Conservation (phyloP, 2,797 vertebrate species). For the Gastrophryne carolinensis region DNA sequence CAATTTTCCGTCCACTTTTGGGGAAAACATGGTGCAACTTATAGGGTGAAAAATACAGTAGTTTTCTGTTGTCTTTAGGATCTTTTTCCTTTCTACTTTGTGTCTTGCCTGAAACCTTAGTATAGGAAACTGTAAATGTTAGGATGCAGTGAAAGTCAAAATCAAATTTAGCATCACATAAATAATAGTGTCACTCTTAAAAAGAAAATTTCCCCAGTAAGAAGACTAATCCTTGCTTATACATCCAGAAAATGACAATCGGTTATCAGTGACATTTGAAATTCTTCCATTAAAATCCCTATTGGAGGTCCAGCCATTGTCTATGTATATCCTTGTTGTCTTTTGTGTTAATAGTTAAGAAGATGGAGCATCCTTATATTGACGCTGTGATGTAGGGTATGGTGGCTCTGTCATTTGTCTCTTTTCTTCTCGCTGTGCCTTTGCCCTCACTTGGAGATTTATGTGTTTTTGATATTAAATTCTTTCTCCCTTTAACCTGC, state of each 20-base stretch:
- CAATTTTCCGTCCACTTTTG: too few relatives aligned
- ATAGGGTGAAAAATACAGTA: too few relatives aligned
- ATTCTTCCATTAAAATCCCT: conserved; percentile 56
- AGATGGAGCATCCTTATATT: conserved; percentile 75
- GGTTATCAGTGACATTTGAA: conserved; percentile 63
- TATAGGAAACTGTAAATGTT: too few relatives aligned
- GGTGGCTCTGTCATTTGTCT: conserved; percentile 82
- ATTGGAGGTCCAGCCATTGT: conserved; percentile 55
- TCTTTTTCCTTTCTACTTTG: too few relatives aligned
- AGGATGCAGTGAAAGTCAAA: too few relatives aligned
- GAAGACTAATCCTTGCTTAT: background rate
- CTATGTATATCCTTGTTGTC: conserved; percentile 72
- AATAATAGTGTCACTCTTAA: too few relatives aligned
- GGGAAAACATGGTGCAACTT: too few relatives aligned
- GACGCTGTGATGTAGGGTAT: conserved; percentile 80
- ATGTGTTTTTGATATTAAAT: conserved; percentile 99
- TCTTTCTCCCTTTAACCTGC: conserved; percentile 90
- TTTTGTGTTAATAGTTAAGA: conserved; percentile 89
- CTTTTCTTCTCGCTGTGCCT: conserved; percentile 83
- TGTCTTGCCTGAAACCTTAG: too few relatives aligned
- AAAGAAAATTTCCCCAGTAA: too few relatives aligned
- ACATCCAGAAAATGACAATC: background rate
- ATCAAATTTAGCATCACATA: too few relatives aligned
- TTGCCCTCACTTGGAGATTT: conserved; percentile 92
- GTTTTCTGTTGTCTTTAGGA: too few relatives aligned